Evolutionary conservation across 1,140 invertebrate species (phyloP).

Genomic region (Bombus cullumanus): DNA sequence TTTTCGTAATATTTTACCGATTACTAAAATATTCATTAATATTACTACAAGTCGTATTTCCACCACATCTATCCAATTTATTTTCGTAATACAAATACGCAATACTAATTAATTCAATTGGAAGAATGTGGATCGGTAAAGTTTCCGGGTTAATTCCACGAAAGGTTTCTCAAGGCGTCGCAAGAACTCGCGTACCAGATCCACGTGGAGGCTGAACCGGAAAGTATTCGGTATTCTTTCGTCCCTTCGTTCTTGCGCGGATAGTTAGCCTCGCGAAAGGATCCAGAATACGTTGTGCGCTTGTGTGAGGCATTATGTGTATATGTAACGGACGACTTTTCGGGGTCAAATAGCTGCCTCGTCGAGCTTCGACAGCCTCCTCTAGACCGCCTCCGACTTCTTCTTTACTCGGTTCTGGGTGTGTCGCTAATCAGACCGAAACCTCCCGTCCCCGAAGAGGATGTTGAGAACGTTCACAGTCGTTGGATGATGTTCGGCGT

Average conservation of each 20-base stretch:
- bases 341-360: slow-evolving; percentile 50
- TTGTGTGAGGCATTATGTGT: slow-evolving; percentile 20
- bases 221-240: slow-evolving; percentile 54
- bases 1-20: too few relatives aligned
- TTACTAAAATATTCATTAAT: too few relatives aligned
- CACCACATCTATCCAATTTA: too few relatives aligned
- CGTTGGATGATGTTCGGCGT: not conserved
- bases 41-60: too few relatives aligned
- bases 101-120: not conserved
- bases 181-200: not conserved
- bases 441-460: not conserved
- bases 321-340: slow-evolving; percentile 45
- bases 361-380: slow-evolving; percentile 48
- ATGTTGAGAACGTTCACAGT: not conserved
- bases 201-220: slow-evolving; percentile 14
- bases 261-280: slow-evolving; percentile 49
- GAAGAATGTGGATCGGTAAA: not conserved
- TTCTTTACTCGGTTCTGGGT: not conserved
- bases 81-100: too few relatives aligned
- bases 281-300: slow-evolving; percentile 36
- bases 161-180: not conserved
- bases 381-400: slow-evolving; percentile 4
- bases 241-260: slow-evolving; percentile 43
- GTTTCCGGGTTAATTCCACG: not conserved
- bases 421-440: slow-evolving; percentile 30